Evolutionary conservation across 2,888 invertebrate species (phyloP).

Genomic region (Lapara coniferarum): DNA sequence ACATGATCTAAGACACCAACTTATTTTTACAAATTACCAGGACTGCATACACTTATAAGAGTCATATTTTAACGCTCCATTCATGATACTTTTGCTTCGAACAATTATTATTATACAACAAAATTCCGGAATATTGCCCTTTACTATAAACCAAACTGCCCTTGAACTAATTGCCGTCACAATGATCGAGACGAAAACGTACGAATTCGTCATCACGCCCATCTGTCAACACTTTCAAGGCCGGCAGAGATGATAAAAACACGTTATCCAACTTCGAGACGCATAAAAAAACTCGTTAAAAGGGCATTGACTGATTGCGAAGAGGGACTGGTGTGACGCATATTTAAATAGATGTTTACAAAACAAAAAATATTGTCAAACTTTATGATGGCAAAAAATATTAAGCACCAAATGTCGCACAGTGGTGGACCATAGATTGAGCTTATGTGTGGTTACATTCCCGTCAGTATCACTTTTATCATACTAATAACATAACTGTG

Average conservation of each 20-base stretch:
- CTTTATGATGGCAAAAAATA: background rate
- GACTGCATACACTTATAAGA: too few relatives aligned
- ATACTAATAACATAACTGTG: too few relatives aligned
- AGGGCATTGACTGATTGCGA: conserved; percentile 22
- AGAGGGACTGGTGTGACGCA: background rate
- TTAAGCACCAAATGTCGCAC: background rate
- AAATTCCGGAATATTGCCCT: background rate
- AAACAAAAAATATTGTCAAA: background rate
- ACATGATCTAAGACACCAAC: too few relatives aligned
- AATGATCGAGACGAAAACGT: background rate
- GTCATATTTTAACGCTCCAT: too few relatives aligned
- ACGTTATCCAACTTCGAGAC: conserved; percentile 9
- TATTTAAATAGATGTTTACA: conserved; percentile 4
- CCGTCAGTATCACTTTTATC: too few relatives aligned
- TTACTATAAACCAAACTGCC: background rate
- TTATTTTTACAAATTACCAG: too few relatives aligned
- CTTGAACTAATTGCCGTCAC: conserved; percentile 6
- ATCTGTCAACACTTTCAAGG: conserved; percentile 12
- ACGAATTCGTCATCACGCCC: conserved; percentile 2
- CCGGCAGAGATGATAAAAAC: conserved; percentile 7
- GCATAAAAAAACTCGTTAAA: conserved; percentile 15
- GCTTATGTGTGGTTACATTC: too few relatives aligned
- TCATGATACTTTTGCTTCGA: too few relatives aligned
- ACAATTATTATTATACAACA: background rate
- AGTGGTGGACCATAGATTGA: too few relatives aligned